Percentiles rank a stretch among this genome's conserved stretches.
phyloP scores from a whole-genome alignment of 2,888 invertebrate species.

The Argyresthia goedartella region DNA sequence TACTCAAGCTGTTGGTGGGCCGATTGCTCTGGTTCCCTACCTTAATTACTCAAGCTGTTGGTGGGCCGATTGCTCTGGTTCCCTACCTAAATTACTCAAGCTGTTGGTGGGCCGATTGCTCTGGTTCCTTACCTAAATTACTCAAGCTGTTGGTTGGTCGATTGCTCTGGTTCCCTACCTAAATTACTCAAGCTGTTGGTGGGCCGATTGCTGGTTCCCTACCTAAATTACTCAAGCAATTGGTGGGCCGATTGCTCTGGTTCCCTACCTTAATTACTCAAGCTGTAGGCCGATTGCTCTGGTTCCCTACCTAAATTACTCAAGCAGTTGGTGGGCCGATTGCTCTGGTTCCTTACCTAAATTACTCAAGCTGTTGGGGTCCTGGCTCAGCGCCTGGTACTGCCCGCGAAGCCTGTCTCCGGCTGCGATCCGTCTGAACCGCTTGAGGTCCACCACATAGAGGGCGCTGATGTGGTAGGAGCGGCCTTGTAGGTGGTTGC shows the following conservation, averaged over 20 bases:
- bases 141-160: slow-evolving; percentile 98
- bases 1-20: slow-evolving; percentile 98
- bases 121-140: slow-evolving; percentile 82
- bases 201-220: slow-evolving; percentile 48
- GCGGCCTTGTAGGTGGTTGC: slow-evolving; percentile 93
- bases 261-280: slow-evolving; percentile 89
- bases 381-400: slow-evolving; percentile 98
- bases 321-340: slow-evolving; percentile 91
- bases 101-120: too few relatives aligned
- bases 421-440: slow-evolving; percentile 97
- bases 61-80: too few relatives aligned
- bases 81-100: slow-evolving; percentile 90
- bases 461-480: slow-evolving; percentile 96
- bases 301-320: slow-evolving; percentile 88
- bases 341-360: slow-evolving; percentile 74
- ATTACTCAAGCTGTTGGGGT: slow-evolving; percentile 98
- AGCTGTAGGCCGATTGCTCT: slow-evolving; percentile 91
- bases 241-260: too few relatives aligned
- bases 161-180: slow-evolving; percentile 74
- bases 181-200: slow-evolving; percentile 97
- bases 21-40: slow-evolving; percentile 71
- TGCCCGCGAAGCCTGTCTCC: slow-evolving; percentile 98
- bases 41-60: slow-evolving; percentile 96
- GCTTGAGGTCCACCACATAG: slow-evolving; percentile 97
- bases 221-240: slow-evolving; percentile 96